Base-by-base conservation (phyloP, 2,888 invertebrate species). In the Automeris io region DNA sequence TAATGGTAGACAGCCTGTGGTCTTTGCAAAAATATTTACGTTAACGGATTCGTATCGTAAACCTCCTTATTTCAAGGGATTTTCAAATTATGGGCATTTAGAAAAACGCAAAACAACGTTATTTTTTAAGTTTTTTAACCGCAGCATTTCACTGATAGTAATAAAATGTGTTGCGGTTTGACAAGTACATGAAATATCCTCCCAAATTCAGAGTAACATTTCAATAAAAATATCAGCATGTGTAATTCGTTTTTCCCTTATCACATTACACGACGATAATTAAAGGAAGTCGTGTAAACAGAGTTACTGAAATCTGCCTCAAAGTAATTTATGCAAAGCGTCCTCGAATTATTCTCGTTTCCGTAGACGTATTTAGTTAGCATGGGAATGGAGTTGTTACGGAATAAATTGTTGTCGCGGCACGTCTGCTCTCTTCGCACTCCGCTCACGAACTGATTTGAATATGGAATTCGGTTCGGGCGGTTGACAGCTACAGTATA, bases 391-490 rank as follows among this genome's bases (percentile, higher is more conserved):
- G 67, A 75, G 70, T 73, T 70, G 76, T 76, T 74, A 74, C 74
- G 73, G 75, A 77, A 77, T 75, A 75, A 80, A 75, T 70, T 70
- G 66, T 65, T 66, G 64, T 62, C 60, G 54, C 56, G 58, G 70
- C 80, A 81, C 79, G 80, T 82, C 77, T 70, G 63, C 63, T 44
- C 65, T 55, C 69, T 81, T 70, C 67, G 70, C 72, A 81, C 74
- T 66, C 79, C 37, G 62, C 76, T 81, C 81, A 80, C 81, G 80
- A 77, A 80, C 76, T 82, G 80, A 80, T 82, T 82, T 82, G 76
- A 81, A 82, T 82, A 78, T 74, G 60, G 78, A 79, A 79, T 80
- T 77, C 68, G 64, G 51, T 66, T 64, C 65, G 71, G 66, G 33
- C 33, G 33, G 33, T 12, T 33, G 19, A 19, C 36, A n/a, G n/a